Evolutionary conservation across 1,140 invertebrate genomes (phyloP).

Genomic region (Atopsyche davidsoni): DNA sequence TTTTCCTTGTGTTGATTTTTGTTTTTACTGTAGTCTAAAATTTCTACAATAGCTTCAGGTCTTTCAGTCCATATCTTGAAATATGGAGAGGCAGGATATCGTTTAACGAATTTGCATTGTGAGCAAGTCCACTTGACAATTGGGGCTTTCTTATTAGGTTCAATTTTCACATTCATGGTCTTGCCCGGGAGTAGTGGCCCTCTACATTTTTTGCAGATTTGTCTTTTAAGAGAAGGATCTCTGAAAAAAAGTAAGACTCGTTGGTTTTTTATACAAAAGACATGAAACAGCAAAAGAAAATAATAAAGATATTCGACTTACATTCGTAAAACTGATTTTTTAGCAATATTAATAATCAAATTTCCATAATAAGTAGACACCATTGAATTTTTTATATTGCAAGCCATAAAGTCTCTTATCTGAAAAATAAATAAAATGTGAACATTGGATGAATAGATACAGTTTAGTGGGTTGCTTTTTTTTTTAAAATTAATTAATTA

Average conservation of each 20-base stretch:
- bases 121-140: constrained; percentile 41
- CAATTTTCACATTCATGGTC: constrained; percentile 43
- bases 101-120: constrained; percentile 38
- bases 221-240: constrained; percentile 48
- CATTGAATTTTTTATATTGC: constrained; percentile 34
- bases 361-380: constrained; percentile 47
- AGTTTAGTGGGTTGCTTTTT: too few relatives aligned
- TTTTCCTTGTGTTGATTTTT: too few relatives aligned
- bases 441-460: too few relatives aligned
- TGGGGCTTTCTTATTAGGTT: constrained; percentile 39
- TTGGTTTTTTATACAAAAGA: constrained; percentile 11
- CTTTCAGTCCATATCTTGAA: constrained; percentile 45
- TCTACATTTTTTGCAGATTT: constrained; percentile 49
- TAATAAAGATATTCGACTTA: constrained; percentile 35
- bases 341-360: constrained; percentile 46
- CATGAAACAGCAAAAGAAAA: constrained; percentile 7
- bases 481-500: too few relatives aligned
- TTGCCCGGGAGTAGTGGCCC: constrained; percentile 40
- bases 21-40: constrained; percentile 36
- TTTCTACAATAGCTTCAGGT: constrained; percentile 42
- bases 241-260: constrained; percentile 36
- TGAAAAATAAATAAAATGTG: constrained; percentile 35
- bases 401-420: constrained; percentile 44
- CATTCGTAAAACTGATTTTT: constrained; percentile 53
- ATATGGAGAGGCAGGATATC: constrained; percentile 36